Conservation (phyloP, 2,888 invertebrate species). For the Entomobrya proxima region DNA sequence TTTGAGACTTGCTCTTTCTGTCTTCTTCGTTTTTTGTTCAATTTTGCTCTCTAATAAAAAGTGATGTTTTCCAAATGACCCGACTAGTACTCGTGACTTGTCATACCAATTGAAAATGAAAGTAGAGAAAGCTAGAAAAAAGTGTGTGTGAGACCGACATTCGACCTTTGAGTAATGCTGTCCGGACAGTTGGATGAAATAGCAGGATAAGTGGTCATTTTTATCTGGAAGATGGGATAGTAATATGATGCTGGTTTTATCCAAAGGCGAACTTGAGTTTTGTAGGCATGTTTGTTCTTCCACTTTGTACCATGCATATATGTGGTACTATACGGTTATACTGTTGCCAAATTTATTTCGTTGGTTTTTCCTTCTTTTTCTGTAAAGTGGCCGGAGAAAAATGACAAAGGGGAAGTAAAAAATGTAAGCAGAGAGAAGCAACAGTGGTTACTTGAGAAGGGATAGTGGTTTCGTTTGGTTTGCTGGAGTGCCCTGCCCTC, state of each 20-base stretch:
- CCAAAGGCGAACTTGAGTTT: no score
- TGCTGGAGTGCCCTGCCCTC: background rate
- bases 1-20: background rate
- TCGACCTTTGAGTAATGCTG: background rate
- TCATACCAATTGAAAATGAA: conserved; percentile 60
- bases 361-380: background rate
- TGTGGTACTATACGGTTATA: background rate
- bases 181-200: background rate
- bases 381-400: conserved; percentile 26
- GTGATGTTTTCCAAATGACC: conserved; percentile 62
- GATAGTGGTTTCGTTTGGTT: background rate
- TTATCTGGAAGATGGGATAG: background rate
- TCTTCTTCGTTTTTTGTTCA: background rate
- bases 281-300: conserved; percentile 37
- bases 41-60: conserved; percentile 54
- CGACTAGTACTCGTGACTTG: conserved; percentile 62
- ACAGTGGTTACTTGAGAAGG: conserved; percentile 31
- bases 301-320: conserved; percentile 4
- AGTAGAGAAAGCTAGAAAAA: background rate
- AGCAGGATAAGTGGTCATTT: background rate
- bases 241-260: no score
- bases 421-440: conserved; percentile 7
- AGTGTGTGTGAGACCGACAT: conserved; percentile 41
- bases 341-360: conserved; percentile 23
- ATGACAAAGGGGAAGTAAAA: conserved; percentile 18